phyloP scores from a whole-genome alignment of 2,888 invertebrate species.

The Xanthorhoe spadicearia region DNA sequence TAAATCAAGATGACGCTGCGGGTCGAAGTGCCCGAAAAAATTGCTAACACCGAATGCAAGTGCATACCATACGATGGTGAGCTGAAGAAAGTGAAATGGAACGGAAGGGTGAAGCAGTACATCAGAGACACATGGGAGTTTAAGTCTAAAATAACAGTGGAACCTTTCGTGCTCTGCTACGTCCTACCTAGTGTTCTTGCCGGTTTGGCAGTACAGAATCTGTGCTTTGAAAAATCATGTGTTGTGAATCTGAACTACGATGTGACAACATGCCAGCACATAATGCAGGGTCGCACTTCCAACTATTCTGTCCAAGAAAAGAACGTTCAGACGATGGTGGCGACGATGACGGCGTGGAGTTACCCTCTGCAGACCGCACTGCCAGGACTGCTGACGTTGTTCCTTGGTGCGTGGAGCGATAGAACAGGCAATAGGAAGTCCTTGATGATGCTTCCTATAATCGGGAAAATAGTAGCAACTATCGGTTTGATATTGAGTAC shows the following conservation, averaged over 20 bases:
- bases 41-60: constrained; percentile 73
- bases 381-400: constrained; percentile 83
- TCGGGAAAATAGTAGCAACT: constrained; percentile 84
- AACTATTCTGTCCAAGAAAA: constrained; percentile 73
- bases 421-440: constrained; percentile 85
- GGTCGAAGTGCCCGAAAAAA: constrained; percentile 80
- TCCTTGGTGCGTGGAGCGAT: constrained; percentile 87
- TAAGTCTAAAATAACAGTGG: constrained; percentile 85
- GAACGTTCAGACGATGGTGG: constrained; percentile 81
- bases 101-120: constrained; percentile 68
- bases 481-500: constrained; percentile 83
- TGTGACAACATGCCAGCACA: constrained; percentile 80
- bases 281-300: constrained; percentile 74
- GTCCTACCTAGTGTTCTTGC: constrained; percentile 88
- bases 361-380: constrained; percentile 84
- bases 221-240: constrained; percentile 86
- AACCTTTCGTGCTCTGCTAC: constrained; percentile 88
- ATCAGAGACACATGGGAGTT: constrained; percentile 74
- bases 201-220: constrained; percentile 83
- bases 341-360: constrained; percentile 85
- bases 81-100: constrained; percentile 64
- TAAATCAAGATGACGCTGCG: constrained; percentile 78
- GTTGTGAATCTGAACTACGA: constrained; percentile 83
- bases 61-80: constrained; percentile 66
- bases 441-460: constrained; percentile 84